Base-by-base conservation (phyloP, 2,113 vertebrate genomes). In the Crocuta crocuta region DNA sequence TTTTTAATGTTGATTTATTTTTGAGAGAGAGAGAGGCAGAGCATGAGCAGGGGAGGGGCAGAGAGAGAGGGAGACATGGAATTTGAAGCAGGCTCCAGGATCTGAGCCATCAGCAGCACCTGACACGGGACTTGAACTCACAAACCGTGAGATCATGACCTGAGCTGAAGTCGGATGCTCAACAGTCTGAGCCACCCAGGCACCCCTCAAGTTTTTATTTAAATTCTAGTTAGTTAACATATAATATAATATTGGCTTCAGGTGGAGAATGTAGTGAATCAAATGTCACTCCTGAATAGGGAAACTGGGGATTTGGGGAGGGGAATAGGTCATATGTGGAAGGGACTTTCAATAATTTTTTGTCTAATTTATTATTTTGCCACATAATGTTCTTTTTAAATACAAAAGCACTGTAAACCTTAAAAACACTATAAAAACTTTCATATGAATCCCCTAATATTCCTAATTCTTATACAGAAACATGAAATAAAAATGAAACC, bases 281-380 rank as follows among this genome's bases (percentile, higher is more conserved):
- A 76, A 70, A 28, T 3, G 24, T 76, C 16, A 45, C 4, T 63
- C 26, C 35, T 88, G 35, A 92, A 10, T 19, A 65, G 50, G 58
- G 21, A 19, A 81, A 79, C 10, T 78, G 26, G 35, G 35, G 19
- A 0, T 10, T 2, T 92, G n/a, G 5, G 63, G 33, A 39, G 23
- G 31, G 7, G 23, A 6, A 80, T 35, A 50, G 7, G 17, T 55
- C 48, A 81, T 24, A 10, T 43, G 16, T 74, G 6, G 33, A 73
- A 68, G 31, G 53, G 10, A 17, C 3, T 53, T 94, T 65, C 84
- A 31, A 92, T 31, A 81, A 65, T 53, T 28, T 31, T 81, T 76
- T n/a, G 70, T 74, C n/a, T 94, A 78, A 82, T 70, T 80, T 71
- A 87, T n/a, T 97, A 91, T 81, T 90, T 97, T 96, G 45, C 16